phyloP scores from a whole-genome alignment of 1,140 invertebrate species.

The Drosophila punjabiensis region DNA sequence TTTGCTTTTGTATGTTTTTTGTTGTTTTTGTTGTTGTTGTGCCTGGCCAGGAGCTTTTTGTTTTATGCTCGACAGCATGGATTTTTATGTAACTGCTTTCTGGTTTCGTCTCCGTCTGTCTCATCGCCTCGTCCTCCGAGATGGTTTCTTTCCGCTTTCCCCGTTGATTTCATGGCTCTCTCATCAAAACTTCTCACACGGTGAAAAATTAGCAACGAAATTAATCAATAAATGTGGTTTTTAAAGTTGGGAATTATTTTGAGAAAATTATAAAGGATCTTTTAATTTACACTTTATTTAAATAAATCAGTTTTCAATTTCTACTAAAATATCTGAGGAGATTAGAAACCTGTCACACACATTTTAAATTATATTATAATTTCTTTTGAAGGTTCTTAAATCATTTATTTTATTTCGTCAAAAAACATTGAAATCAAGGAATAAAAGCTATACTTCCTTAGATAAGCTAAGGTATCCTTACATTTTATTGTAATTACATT shows the following conservation, averaged over 20 bases:
- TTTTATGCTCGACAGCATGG: constrained; percentile 80
- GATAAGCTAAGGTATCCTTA: too few species aligned
- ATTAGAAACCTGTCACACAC: rapidly evolving
- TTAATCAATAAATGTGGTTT: neutral
- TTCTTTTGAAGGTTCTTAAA: neutral
- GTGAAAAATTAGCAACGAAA: neutral
- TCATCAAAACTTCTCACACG: constrained; percentile 17
- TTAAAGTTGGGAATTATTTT: neutral
- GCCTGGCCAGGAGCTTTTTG: constrained; percentile 76
- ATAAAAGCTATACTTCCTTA: neutral
- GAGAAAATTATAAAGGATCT: too few species aligned
- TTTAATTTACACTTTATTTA: neutral
- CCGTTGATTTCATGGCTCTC: constrained; percentile 74
- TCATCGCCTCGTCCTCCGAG: constrained; percentile 35
- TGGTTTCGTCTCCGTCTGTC: constrained; percentile 64
- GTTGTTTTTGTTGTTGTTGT: constrained; percentile 58
- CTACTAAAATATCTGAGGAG: neutral
- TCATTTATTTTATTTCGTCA: neutral
- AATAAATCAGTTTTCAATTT: neutral
- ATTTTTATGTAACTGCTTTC: constrained; percentile 83
- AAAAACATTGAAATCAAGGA: neutral
- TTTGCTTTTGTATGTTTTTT: constrained; percentile 35
- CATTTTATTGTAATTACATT: neutral
- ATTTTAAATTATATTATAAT: neutral
- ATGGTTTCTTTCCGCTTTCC: constrained; percentile 58